phyloP scores from a whole-genome alignment of 1,140 invertebrate species.

The Calephelis nemesis region DNA sequence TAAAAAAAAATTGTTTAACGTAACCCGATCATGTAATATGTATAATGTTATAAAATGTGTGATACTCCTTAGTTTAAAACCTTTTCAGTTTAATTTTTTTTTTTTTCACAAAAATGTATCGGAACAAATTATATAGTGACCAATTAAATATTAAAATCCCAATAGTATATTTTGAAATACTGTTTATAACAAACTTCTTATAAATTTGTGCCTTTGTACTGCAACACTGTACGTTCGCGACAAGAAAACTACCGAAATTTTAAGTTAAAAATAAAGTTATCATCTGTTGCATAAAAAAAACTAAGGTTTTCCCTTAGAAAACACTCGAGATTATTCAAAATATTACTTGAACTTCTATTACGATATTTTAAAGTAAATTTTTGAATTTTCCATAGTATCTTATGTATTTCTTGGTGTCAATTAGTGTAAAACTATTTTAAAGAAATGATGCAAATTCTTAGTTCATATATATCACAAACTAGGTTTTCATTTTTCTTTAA shows the following conservation, averaged over 20 bases:
- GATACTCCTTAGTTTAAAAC: constrained; percentile 31
- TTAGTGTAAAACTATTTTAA: no score
- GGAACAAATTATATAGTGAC: constrained; percentile 16
- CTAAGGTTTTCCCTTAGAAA: no score
- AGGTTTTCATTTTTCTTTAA: no score
- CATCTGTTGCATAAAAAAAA: no score
- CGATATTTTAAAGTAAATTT: no score
- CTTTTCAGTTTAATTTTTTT: constrained; percentile 26
- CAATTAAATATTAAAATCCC: constrained; percentile 9
- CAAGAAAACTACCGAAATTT: background rate
- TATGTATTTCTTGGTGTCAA: no score
- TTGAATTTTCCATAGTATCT: no score
- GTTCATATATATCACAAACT: no score
- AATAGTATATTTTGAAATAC: constrained; percentile 8
- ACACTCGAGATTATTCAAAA: no score
- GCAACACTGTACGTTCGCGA: background rate
- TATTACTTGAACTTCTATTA: no score
- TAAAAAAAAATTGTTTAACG: constrained; percentile 20
- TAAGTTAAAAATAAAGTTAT: no score
- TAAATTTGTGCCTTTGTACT: background rate
- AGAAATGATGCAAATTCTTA: no score
- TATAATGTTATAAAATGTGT: constrained; percentile 28
- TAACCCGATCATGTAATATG: constrained; percentile 9
- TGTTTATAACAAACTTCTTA: background rate
- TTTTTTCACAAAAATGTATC: constrained; percentile 18